A percentile compares a stretch with the other conserved stretches of the same genome.
These are phyloP conservation scores for Chrysomallon squamiferum DNA, from an alignment of 1,140 invertebrate species.

Conservation along the genomic window DNA sequence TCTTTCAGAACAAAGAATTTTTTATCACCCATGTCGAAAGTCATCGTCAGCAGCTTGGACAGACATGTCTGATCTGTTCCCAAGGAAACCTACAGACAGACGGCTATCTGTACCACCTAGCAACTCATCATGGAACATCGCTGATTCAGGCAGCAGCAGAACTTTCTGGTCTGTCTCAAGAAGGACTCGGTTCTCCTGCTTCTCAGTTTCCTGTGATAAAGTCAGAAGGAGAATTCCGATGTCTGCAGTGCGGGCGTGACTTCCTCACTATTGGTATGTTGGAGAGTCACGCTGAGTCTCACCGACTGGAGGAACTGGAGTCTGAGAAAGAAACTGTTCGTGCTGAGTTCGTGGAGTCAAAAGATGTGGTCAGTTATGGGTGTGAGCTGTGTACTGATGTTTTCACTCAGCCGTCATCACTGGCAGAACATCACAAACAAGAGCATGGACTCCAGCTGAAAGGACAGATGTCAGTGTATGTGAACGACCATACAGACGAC, in stretches of 20 bases:
- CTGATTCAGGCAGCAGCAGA: neutral
- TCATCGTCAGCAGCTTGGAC: neutral
- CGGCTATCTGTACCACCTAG: neutral
- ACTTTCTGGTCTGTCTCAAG: no score
- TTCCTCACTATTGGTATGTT: neutral
- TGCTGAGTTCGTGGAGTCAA: no score
- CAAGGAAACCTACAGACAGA: neutral
- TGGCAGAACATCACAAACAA: neutral
- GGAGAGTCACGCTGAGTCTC: neutral
- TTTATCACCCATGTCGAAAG: neutral
- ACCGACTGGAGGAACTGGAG: neutral
- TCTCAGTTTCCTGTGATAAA: no score
- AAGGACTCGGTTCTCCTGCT: no score
- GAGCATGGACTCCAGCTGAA: neutral
- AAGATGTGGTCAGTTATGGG: neutral
- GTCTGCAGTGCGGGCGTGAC: neutral
- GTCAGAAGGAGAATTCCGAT: neutral
- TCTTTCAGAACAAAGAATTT: neutral
- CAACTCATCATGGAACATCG: neutral
- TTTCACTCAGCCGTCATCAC: neutral
- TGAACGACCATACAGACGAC: no score
- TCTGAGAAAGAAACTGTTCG: neutral
- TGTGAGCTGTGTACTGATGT: constrained; percentile 23
- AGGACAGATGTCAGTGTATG: no score
- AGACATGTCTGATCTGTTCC: neutral